Evolutionary conservation across 35 echinoderm and acorn worm species (phyloP).

Genomic region (Amphiura filiformis): DNA sequence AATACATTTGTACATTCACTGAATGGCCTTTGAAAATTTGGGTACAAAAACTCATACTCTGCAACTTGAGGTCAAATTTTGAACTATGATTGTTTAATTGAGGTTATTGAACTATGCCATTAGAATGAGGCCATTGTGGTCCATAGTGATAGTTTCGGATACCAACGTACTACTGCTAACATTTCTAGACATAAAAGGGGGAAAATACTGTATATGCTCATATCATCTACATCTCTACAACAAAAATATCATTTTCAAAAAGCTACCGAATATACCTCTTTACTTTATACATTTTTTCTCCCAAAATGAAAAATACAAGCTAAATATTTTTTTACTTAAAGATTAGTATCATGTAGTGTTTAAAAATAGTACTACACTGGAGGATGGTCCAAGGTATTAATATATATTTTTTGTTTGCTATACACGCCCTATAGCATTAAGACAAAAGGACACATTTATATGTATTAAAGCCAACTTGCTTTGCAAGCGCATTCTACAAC

Average conservation of each 20-base stretch:
- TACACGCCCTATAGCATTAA: not conserved
- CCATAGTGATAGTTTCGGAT: too few species aligned
- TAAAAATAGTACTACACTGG: not conserved
- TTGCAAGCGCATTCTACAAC: not conserved
- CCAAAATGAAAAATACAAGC: conserved; percentile 2
- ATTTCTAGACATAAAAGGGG: not conserved
- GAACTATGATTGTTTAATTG: too few species aligned
- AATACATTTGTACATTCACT: too few species aligned
- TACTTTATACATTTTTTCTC: not conserved
- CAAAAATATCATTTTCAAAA: not conserved
- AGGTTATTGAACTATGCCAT: too few species aligned
- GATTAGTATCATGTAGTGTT: conserved; percentile 11
- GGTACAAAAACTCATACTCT: not conserved
- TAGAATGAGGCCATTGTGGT: too few species aligned
- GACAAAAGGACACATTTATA: not conserved
- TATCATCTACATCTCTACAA: not conserved
- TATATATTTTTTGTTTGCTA: not conserved
- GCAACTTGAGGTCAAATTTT: too few species aligned
- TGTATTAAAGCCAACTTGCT: not conserved
- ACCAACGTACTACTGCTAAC: not conserved
- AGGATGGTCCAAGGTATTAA: conserved; percentile 1
- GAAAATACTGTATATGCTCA: not conserved
- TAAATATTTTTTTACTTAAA: not conserved
- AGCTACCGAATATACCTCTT: not conserved
- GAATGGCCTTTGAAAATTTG: too few species aligned